These are phyloP conservation scores for Nemapogon koenigi DNA, from an alignment of 2,888 invertebrate genomes.

Conservation along the genomic window DNA sequence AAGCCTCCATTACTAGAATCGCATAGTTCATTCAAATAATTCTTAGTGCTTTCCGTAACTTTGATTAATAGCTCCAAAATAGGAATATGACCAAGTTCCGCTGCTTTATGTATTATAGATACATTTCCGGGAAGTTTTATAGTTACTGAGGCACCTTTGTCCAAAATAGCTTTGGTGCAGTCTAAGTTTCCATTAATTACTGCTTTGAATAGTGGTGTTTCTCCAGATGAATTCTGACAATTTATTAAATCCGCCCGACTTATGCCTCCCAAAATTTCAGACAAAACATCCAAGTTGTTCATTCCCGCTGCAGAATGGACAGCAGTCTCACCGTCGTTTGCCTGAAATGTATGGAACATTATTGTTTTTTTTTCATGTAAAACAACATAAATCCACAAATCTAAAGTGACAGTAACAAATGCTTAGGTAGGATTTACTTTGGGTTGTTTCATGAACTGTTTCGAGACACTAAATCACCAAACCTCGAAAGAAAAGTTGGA, in stretches of 20 bases:
- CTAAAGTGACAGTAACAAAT: too few species aligned
- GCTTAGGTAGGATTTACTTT: too few species aligned
- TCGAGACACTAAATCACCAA: too few species aligned
- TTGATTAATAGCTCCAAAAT: conserved; percentile 60
- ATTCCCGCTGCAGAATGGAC: conserved; percentile 60
- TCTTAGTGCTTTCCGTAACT: conserved; percentile 34
- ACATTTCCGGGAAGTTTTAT: conserved; percentile 44
- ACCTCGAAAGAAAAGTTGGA: too few species aligned
- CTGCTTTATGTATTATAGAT: conserved; percentile 67
- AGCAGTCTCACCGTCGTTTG: conserved; percentile 56
- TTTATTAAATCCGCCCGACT: conserved; percentile 54
- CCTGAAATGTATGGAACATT: too few species aligned
- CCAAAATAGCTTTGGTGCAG: conserved; percentile 46
- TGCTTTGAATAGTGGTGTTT: conserved; percentile 56
- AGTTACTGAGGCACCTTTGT: conserved; percentile 50
- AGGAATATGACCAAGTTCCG: conserved; percentile 57
- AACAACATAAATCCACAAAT: too few species aligned
- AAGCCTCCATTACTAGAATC: conserved; percentile 45
- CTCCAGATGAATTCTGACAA: conserved; percentile 47
- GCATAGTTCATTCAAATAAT: conserved; percentile 35
- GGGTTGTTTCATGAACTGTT: too few species aligned
- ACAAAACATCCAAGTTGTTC: conserved; percentile 52
- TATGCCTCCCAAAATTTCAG: conserved; percentile 54
- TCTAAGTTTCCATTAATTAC: conserved; percentile 40
- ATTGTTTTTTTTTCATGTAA: too few species aligned